Conservation (phyloP, 2,113 vertebrate species). For the Neopipo cinnamomea region DNA sequence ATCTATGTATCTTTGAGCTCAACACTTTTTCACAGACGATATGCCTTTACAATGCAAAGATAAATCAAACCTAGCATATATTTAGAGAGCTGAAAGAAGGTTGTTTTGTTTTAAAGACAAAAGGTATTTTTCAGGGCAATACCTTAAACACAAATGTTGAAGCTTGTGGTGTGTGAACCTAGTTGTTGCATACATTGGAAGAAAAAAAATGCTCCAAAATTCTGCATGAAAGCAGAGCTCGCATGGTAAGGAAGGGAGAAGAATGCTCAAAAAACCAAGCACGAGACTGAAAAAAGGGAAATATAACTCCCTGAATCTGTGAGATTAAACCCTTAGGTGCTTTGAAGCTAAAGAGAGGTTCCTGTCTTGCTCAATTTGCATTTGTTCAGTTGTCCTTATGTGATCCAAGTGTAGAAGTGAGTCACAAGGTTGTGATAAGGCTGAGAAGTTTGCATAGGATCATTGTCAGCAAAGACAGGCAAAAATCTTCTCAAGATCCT, state of each 20-base stretch:
- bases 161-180: background rate
- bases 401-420: background rate
- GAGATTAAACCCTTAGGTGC: background rate
- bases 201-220: background rate
- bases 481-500: background rate
- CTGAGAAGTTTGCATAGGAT: background rate
- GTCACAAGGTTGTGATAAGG: background rate
- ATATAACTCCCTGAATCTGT: background rate
- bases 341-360: background rate
- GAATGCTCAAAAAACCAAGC: background rate
- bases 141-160: background rate
- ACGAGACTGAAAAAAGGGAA: background rate
- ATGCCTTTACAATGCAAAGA: background rate
- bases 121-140: background rate
- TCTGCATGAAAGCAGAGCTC: background rate
- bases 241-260: background rate
- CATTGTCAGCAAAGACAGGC: background rate
- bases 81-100: background rate
- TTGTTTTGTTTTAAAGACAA: background rate
- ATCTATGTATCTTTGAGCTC: background rate
- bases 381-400: background rate
- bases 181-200: background rate
- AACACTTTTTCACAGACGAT: background rate
- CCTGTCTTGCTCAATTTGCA: background rate
- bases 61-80: background rate